Base-by-base conservation (phyloP, 92 coral and sea anemone genomes). In the Metridium senile region DNA sequence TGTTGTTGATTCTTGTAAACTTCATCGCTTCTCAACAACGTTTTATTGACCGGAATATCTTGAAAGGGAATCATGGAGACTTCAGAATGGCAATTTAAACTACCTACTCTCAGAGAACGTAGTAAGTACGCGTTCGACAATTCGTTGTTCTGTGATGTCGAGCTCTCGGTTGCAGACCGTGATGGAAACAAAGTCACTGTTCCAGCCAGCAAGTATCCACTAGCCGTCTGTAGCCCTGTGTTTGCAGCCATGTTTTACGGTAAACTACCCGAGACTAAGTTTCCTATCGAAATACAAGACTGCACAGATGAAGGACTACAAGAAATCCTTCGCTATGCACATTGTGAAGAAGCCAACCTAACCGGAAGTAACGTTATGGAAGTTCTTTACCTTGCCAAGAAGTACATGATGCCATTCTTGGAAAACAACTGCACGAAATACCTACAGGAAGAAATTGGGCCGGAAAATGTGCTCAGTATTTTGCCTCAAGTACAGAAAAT, bases 211-310 rank as follows among this genome's bases (percentile, higher is more conserved):
- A 79, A 71, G 34, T 79, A 69, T 68, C 28, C 70, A 2, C 58
- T 78, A 33, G 76, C 83, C n/a, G 33, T 63, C 45, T 43, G 68
- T 31, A 78, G 83, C 68, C 76, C 83, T 22, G 76, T 78, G 28
- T 78, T 78, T 47, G 64, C 20, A 23, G 75, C 83, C 73, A 67
- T 67, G 83, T 78, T 78, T 58, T 70, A 57, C 61, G 84, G 84
- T 10, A 10, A 56, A 10, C 47, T 79, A 25, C 70, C 84, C 1
- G 84, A 70, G 66, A 79, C 34, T 33, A 11, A 11, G 29, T 52
- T 51, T 32, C 33, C 43, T 32, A 54, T 68, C 69, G 62, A 78
- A 0, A 51, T 74, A 6, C 68, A 11, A 30, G 68, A 69, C 33
- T 67, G 83, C 76, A 70, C 75, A 2, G 33, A 52, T 22, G 76